A percentile compares a stretch with the other conserved stretches of the same genome.
Conservation (phyloP, 2,888 invertebrate genomes). For the Caenorhabditis japonica region DNA sequence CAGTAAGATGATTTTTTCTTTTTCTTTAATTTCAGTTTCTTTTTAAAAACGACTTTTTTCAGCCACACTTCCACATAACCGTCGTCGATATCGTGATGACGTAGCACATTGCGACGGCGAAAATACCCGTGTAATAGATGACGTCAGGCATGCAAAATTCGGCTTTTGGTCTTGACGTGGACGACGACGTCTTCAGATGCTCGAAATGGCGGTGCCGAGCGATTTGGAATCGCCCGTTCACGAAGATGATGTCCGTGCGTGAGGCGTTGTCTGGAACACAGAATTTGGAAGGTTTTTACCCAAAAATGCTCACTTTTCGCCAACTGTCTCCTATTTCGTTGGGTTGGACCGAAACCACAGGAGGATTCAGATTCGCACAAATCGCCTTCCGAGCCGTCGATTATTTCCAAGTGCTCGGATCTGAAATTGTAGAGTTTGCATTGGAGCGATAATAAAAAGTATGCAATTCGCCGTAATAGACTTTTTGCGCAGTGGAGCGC, state of each 20-base stretch:
- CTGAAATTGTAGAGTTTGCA: constrained; percentile 8
- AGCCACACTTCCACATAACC: constrained; percentile 10
- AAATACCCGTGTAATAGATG: constrained; percentile 22
- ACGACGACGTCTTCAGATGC: neutral
- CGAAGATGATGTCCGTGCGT: constrained; percentile 28
- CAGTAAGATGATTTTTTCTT: neutral
- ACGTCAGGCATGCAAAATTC: constrained; percentile 24
- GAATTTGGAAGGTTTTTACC: constrained; percentile 1
- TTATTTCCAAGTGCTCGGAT: constrained; percentile 27
- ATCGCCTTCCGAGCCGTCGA: constrained; percentile 19
- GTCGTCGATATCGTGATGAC: constrained; percentile 30
- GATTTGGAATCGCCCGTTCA: constrained; percentile 27
- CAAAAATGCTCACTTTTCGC: neutral
- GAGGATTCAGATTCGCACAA: constrained; percentile 9
- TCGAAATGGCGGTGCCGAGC: constrained; percentile 16
- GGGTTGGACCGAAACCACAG: constrained; percentile 9
- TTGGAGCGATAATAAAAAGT: neutral
- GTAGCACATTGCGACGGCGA: constrained; percentile 21
- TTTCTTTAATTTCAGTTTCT: no score
- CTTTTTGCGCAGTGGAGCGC: no score
- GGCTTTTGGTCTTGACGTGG: neutral
- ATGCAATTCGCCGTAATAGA: no score
- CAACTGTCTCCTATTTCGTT: constrained; percentile 19
- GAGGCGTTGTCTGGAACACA: constrained; percentile 9
- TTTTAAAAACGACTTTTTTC: neutral